Conservation (phyloP, 23 tunicate genomes). For the Ascidia mentula region DNA sequence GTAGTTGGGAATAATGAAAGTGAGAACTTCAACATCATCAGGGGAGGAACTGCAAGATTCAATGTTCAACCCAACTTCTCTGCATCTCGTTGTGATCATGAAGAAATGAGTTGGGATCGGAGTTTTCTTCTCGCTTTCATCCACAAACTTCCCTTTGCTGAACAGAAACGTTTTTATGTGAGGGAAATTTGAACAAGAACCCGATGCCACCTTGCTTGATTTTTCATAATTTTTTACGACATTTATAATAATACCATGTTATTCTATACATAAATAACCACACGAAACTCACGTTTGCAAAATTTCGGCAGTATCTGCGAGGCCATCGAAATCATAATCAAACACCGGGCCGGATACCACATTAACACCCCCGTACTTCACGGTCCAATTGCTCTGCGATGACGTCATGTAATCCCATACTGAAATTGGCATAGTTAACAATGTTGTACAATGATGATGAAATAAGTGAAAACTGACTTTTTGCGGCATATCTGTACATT, state of each 20-base stretch:
- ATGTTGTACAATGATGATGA: not conserved
- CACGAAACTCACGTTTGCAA: conserved; percentile 29
- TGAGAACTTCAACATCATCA: conserved; percentile 36
- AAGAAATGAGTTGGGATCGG: conserved; percentile 74
- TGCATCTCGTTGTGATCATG: conserved; percentile 30
- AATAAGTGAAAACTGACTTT: conserved; percentile 14
- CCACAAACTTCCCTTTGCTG: conserved; percentile 30
- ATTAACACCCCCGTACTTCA: conserved; percentile 53
- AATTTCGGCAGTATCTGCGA: conserved; percentile 46
- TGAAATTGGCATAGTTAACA: conserved; percentile 5
- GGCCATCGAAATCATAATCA: conserved; percentile 79
- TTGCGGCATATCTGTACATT: conserved; percentile 37
- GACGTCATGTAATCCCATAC: conserved; percentile 79
- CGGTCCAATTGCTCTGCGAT: conserved; percentile 58
- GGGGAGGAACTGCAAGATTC: conserved; percentile 26
- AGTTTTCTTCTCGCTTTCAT: conserved; percentile 18
- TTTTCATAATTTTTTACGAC: no score
- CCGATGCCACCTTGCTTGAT: no score
- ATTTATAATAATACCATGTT: not conserved
- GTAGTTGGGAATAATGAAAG: conserved; percentile 79
- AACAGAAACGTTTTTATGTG: no score
- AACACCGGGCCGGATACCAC: conserved; percentile 68
- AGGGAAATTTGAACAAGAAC: no score
- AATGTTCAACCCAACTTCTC: conserved; percentile 1
- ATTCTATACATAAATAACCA: no score